These are phyloP conservation scores for Sesia apiformis DNA, from an alignment of 2,888 invertebrate species.

Conservation along the genomic window DNA sequence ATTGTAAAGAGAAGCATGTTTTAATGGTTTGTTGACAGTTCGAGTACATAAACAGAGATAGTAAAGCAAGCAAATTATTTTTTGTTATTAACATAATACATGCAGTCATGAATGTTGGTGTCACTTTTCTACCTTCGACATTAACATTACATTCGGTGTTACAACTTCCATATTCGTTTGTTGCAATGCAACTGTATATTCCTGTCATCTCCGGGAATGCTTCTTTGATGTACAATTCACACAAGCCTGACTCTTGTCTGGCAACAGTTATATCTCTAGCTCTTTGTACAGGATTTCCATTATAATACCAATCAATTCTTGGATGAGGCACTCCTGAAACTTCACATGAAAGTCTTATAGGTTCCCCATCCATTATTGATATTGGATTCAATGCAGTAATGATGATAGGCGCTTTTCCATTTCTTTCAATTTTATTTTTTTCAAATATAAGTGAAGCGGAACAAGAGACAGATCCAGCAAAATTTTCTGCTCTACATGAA, in stretches of 20 bases:
- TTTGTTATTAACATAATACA: too few species aligned
- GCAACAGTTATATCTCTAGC: slow-evolving; percentile 84
- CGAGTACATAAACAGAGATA: too few species aligned
- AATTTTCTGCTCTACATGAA: slow-evolving; percentile 92
- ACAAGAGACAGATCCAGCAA: slow-evolving; percentile 90
- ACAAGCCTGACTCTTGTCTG: slow-evolving; percentile 85
- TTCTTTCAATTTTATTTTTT: slow-evolving; percentile 55
- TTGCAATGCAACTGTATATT: slow-evolving; percentile 87
- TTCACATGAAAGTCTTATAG: slow-evolving; percentile 82
- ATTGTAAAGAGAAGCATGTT: slow-evolving; percentile 13
- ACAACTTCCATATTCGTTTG: slow-evolving; percentile 88
- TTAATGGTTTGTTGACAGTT: too few species aligned
- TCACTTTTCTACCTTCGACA: slow-evolving; percentile 82
- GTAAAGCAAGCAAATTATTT: too few species aligned
- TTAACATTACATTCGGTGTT: slow-evolving; percentile 83
- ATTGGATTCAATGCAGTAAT: slow-evolving; percentile 81
- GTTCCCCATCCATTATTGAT: slow-evolving; percentile 93
- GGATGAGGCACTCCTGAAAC: slow-evolving; percentile 87
- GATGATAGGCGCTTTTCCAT: slow-evolving; percentile 80
- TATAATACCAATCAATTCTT: slow-evolving; percentile 86
- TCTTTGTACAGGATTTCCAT: slow-evolving; percentile 80
- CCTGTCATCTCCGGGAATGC: slow-evolving; percentile 94
- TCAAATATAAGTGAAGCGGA: slow-evolving; percentile 82
- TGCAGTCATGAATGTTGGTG: too few species aligned
- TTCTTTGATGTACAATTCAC: slow-evolving; percentile 87